phyloP scores from a whole-genome alignment of 2,113 vertebrate species.

The Entosphenus tridentatus region DNA sequence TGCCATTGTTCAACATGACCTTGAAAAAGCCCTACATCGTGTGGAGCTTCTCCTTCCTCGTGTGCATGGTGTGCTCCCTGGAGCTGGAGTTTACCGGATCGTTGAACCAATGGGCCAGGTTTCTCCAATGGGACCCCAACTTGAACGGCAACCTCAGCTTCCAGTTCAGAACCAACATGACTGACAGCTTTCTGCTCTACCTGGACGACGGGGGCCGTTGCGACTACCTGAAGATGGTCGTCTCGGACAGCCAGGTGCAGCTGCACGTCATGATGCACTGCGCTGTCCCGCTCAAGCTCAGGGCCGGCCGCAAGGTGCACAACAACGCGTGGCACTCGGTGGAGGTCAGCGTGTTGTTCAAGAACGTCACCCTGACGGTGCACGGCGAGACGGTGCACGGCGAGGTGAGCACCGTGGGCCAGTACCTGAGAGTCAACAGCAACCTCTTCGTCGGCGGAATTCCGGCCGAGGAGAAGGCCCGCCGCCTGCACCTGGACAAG shows the following conservation, averaged over 20 bases:
- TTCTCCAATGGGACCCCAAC: neutral
- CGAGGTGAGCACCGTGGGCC: neutral
- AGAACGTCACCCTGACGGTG: slow-evolving; percentile 2
- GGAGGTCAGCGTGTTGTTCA: neutral
- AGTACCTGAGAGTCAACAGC: neutral
- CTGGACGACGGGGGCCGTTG: neutral
- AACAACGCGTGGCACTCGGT: neutral
- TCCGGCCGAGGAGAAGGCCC: slow-evolving; percentile 3
- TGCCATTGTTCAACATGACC: neutral
- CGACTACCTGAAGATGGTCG: slow-evolving; percentile 1
- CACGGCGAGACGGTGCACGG: neutral
- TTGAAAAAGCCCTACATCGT: neutral
- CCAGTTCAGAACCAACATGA: neutral
- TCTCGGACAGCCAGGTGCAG: neutral
- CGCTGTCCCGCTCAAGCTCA: neutral
- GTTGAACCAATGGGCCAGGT: neutral
- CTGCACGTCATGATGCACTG: slow-evolving; percentile 2
- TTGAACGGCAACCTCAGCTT: slow-evolving; percentile 2
- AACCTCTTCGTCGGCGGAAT: slow-evolving; percentile 2
- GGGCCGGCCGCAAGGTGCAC: neutral
- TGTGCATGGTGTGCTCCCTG: neutral
- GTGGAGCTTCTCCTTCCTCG: neutral
- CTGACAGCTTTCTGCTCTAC: slow-evolving; percentile 5
- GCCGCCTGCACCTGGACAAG: neutral
- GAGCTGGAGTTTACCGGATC: slow-evolving; percentile 4